Evolutionary conservation across 2,888 invertebrate genomes (phyloP), one percentile per base, ranked within the genome.

Genomic region (Agrotis exclamationis): DNA sequence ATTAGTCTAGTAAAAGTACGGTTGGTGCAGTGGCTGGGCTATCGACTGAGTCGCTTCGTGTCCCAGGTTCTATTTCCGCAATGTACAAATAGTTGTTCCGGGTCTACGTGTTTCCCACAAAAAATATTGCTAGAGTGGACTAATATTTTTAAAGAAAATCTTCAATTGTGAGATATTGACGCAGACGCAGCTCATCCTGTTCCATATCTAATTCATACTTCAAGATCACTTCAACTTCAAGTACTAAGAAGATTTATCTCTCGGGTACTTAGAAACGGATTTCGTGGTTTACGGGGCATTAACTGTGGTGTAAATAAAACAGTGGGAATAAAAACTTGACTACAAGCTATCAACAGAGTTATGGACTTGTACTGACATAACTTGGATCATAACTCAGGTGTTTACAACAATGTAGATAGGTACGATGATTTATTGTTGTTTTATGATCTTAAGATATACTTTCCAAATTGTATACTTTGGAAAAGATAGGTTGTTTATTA

Each of bases 281-380:
- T 82, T 62, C 44, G 65, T 44, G 56, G 70, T 75, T 79, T 75
- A 81, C 72, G 75, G 67, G 64, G 54, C 57, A 65, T 71, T 79
- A 73, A 82, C 70, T 67, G 66, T 58, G 67, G 67, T 72, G 48
- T 82, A 72, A 81, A 81, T 81, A 82, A 81, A 79, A 79, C 79
- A 69, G 70, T 63, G 53, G 7, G 16, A 59, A 75, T 82, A 82
- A 81, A 79, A 77, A 67, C 69, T 81, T 81, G 82, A 62, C 47
- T 67, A 66, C 50, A 39, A 57, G 50, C 63, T 53, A 81, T 81
- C 71, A 71, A 80, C 48, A 47, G 45, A 53, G 77, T 81, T 81
- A 72, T 71, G 53, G 63, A 71, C 62, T 74, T 57, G 56, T 63
- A 45, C 67, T 47, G 57, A 18, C 44, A 48, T 76, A 53, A 70